These are phyloP conservation scores for Andricus grossulariae DNA, from an alignment of 1,140 invertebrate genomes.

Conservation along the genomic window DNA sequence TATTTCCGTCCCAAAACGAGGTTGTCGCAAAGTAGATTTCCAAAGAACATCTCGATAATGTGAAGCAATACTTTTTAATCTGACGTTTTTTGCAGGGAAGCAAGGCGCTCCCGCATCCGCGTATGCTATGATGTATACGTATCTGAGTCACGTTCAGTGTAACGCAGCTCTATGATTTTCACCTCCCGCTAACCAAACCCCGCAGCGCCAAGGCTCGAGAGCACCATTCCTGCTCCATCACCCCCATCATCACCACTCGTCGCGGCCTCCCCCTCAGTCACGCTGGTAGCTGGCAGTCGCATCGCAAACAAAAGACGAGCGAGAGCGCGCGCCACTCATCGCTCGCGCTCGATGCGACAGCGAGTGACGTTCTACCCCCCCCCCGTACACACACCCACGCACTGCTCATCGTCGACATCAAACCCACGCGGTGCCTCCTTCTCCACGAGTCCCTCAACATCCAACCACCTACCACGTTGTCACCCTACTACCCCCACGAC, in stretches of 20 bases:
- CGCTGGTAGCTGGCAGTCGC: constrained; percentile 62
- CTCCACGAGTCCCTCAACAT: constrained; percentile 36
- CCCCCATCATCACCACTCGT: constrained; percentile 50
- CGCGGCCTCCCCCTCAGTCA: constrained; percentile 44
- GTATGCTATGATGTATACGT: constrained; percentile 34
- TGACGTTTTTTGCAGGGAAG: too few species aligned
- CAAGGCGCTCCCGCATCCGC: not conserved
- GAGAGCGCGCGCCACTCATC: constrained; percentile 71
- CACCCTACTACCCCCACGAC: constrained; percentile 51
- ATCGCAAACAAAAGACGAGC: constrained; percentile 74
- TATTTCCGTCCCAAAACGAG: too few species aligned
- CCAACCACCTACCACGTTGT: constrained; percentile 54
- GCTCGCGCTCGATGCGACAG: constrained; percentile 73
- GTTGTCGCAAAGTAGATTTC: too few species aligned
- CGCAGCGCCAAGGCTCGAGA: constrained; percentile 34
- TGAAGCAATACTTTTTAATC: too few species aligned
- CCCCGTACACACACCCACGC: constrained; percentile 33
- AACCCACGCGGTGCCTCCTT: constrained; percentile 40
- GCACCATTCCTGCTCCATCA: constrained; percentile 31
- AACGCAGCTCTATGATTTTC: constrained; percentile 64
- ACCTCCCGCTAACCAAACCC: constrained; percentile 43
- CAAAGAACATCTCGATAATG: too few species aligned
- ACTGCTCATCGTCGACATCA: constrained; percentile 46
- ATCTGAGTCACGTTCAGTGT: constrained; percentile 65
- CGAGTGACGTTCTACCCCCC: constrained; percentile 66